These are phyloP conservation scores for Neodiprion lecontei DNA, from an alignment of 1,140 invertebrate genomes.

Conservation along the genomic window DNA sequence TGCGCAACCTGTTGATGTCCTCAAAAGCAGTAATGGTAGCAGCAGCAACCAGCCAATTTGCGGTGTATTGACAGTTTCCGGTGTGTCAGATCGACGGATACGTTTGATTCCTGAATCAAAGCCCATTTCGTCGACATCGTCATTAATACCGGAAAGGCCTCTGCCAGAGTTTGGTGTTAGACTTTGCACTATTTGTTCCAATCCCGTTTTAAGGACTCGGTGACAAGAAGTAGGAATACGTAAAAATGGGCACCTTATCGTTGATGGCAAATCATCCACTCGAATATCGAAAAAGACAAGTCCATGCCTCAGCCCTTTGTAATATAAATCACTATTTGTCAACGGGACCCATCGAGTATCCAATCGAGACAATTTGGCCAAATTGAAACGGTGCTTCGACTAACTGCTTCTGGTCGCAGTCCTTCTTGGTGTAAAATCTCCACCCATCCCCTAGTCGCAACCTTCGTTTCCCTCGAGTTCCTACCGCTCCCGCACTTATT, in stretches of 20 bases:
- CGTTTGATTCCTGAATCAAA: slow-evolving; percentile 16
- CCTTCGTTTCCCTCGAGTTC: neutral
- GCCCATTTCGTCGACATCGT: slow-evolving; percentile 24
- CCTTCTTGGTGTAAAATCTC: neutral
- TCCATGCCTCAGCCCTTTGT: neutral
- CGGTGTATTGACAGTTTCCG: slow-evolving; percentile 33
- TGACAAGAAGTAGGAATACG: too few species aligned
- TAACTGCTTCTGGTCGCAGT: neutral
- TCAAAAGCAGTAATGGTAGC: slow-evolving; percentile 20
- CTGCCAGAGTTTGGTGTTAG: too few species aligned
- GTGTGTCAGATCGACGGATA: slow-evolving; percentile 40
- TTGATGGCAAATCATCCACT: neutral
- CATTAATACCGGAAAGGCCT: too few species aligned
- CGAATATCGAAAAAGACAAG: neutral
- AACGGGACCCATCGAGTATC: neutral
- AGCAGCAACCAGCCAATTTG: neutral
- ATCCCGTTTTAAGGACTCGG: too few species aligned
- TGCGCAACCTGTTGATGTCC: slow-evolving; percentile 43
- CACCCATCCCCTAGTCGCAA: neutral
- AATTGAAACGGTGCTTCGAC: slow-evolving; percentile 11
- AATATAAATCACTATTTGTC: slow-evolving; percentile 6
- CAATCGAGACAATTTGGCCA: slow-evolving; percentile 10
- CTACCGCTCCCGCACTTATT: neutral
- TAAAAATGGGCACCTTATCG: too few species aligned
- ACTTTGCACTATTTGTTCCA: too few species aligned